Conservation (phyloP, 2,888 invertebrate genomes). For the Dilophus febrilis region DNA sequence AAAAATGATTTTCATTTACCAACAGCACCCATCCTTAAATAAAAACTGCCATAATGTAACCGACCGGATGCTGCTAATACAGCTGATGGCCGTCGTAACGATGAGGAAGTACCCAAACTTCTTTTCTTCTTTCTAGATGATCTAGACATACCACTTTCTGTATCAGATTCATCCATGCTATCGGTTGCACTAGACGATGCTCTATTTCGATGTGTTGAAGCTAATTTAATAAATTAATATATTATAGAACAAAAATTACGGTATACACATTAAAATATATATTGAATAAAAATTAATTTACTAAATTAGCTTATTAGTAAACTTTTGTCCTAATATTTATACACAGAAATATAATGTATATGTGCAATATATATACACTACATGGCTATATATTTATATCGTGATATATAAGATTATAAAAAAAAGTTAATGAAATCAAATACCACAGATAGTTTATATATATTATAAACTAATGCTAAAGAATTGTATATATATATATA, state of each 20-base stretch:
- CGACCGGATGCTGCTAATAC: slow-evolving; percentile 35
- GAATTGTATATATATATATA: no score
- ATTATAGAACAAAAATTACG: background rate
- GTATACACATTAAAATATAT: background rate
- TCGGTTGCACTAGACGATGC: slow-evolving; percentile 31
- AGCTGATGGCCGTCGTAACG: slow-evolving; percentile 32
- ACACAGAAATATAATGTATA: no score
- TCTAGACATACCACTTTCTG: slow-evolving; percentile 24
- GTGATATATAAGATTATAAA: no score
- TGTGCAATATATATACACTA: no score
- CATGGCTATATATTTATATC: no score
- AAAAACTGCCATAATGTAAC: slow-evolving; percentile 83
- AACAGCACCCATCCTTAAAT: slow-evolving; percentile 82
- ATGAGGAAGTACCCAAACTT: slow-evolving; percentile 23
- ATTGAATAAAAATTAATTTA: no score
- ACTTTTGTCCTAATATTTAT: no score
- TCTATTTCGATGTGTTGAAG: slow-evolving; percentile 5
- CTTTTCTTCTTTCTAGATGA: slow-evolving; percentile 17
- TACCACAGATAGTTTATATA: no score
- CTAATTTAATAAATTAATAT: background rate
- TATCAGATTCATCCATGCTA: slow-evolving; percentile 38
- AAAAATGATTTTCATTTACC: slow-evolving; percentile 48
- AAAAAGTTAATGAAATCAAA: no score
- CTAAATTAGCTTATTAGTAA: no score
- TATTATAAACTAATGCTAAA: no score